Evolutionary conservation across 2,888 invertebrate species (phyloP).

Genomic region (Lymantria monacha): DNA sequence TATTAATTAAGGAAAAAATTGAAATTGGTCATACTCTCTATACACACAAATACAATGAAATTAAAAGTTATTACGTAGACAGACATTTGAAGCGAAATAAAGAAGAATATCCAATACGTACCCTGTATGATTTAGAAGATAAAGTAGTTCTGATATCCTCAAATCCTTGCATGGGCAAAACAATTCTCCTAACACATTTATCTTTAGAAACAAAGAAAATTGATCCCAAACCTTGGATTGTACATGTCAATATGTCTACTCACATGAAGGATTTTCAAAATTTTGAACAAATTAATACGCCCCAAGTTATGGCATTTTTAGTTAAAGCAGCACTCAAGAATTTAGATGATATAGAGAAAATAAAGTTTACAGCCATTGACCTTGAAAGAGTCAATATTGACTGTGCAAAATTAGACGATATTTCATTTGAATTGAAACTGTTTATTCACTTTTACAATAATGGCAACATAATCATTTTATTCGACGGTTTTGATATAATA

Average conservation of each 20-base stretch:
- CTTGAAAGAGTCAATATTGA: conserved; percentile 19
- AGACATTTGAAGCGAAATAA: conserved; percentile 27
- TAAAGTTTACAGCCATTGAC: conserved; percentile 15
- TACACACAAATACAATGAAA: conserved; percentile 32
- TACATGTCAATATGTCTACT: conserved; percentile 36
- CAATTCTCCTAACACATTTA: conserved; percentile 40
- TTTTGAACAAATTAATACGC: conserved; percentile 27
- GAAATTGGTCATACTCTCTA: conserved; percentile 36
- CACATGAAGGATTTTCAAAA: conserved; percentile 28
- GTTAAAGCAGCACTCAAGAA: conserved; percentile 35
- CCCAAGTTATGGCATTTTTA: conserved; percentile 28
- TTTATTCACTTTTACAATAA: conserved; percentile 39
- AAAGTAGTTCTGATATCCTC: conserved; percentile 35
- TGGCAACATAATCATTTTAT: conserved; percentile 36
- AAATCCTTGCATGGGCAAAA: conserved; percentile 42
- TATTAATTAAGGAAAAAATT: conserved; percentile 34
- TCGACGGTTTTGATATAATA: conserved; percentile 44
- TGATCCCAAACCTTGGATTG: conserved; percentile 38
- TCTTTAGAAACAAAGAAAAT: conserved; percentile 37
- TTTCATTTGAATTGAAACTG: conserved; percentile 36
- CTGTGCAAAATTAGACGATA: conserved; percentile 10
- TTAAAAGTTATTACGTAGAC: conserved; percentile 34
- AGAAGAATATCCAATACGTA: conserved; percentile 26
- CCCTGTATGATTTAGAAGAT: conserved; percentile 35
- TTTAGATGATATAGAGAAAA: conserved; percentile 13